phyloP scores from a whole-genome alignment of 1,140 invertebrate species.

The Lasaia peninsularis region DNA sequence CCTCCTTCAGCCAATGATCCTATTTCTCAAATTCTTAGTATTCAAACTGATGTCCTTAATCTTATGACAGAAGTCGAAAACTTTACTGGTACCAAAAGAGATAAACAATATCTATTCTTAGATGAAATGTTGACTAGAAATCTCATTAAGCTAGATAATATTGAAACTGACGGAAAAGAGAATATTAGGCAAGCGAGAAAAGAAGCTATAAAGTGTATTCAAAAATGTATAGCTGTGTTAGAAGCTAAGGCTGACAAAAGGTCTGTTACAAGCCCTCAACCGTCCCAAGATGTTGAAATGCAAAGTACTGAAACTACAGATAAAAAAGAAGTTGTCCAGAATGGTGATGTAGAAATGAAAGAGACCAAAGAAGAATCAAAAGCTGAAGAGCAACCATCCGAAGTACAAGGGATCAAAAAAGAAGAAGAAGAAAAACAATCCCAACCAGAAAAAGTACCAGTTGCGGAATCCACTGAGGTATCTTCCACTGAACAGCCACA shows the following conservation, averaged over 20 bases:
- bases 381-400: conserved; percentile 24
- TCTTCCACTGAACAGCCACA: conserved; percentile 11
- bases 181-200: conserved; percentile 91
- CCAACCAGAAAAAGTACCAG: conserved; percentile 19
- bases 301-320: conserved; percentile 28
- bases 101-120: conserved; percentile 92
- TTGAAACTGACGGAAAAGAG: conserved; percentile 94
- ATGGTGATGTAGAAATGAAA: conserved; percentile 65
- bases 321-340: conserved; percentile 38
- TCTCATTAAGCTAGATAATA: conserved; percentile 92
- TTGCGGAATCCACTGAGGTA: conserved; percentile 21
- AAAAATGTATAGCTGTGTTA: conserved; percentile 89
- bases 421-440: conserved; percentile 25
- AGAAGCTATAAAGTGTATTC: conserved; percentile 92
- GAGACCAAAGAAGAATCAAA: conserved; percentile 47
- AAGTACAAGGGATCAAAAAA: conserved; percentile 16
- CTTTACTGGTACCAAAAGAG: conserved; percentile 85
- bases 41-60: conserved; percentile 88
- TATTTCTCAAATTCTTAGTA: conserved; percentile 86
- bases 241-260: conserved; percentile 84
- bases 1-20: conserved; percentile 80
- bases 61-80: conserved; percentile 87
- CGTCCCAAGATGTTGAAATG: conserved; percentile 54
- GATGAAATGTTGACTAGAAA: conserved; percentile 97
- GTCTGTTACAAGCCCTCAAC: conserved; percentile 30